These are phyloP conservation scores for Panagrolaimus sp. DNA, from an alignment of 1,140 invertebrate species.

Conservation along the genomic window DNA sequence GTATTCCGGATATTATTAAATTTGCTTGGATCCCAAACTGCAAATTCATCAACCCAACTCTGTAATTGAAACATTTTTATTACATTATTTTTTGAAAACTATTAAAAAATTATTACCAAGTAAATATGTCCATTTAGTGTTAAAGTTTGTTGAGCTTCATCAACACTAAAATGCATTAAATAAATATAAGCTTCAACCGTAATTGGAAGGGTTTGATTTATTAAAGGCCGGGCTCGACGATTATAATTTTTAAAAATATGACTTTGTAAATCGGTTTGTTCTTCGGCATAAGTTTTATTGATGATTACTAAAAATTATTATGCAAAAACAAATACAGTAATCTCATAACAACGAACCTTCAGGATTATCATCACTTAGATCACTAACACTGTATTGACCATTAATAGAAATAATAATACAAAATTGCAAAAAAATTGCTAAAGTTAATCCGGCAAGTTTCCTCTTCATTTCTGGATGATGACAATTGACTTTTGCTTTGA, in stretches of 20 bases:
- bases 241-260: slow-evolving; percentile 1
- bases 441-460: not conserved
- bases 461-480: too few species aligned
- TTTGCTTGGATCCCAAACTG: slow-evolving; percentile 49
- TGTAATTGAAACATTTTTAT: slow-evolving; percentile 12
- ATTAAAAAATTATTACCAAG: slow-evolving; percentile 33
- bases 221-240: not conserved
- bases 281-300: slow-evolving; percentile 13
- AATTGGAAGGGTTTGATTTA: slow-evolving; percentile 25
- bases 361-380: not conserved
- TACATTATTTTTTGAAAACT: not conserved
- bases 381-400: not conserved
- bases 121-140: slow-evolving; percentile 54
- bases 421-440: not conserved
- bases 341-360: not conserved
- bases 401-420: not conserved
- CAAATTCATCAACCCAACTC: slow-evolving; percentile 45
- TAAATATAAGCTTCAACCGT: slow-evolving; percentile 35
- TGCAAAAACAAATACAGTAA: not conserved
- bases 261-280: slow-evolving; percentile 11
- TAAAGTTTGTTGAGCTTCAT: slow-evolving; percentile 51
- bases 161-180: slow-evolving; percentile 44
- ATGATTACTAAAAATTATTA: not conserved
- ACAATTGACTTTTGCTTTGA: too few species aligned
- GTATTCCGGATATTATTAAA: slow-evolving; percentile 49